Evolutionary conservation across 2,888 invertebrate genomes (phyloP).

Genomic region (Eugnorisma glareosa): DNA sequence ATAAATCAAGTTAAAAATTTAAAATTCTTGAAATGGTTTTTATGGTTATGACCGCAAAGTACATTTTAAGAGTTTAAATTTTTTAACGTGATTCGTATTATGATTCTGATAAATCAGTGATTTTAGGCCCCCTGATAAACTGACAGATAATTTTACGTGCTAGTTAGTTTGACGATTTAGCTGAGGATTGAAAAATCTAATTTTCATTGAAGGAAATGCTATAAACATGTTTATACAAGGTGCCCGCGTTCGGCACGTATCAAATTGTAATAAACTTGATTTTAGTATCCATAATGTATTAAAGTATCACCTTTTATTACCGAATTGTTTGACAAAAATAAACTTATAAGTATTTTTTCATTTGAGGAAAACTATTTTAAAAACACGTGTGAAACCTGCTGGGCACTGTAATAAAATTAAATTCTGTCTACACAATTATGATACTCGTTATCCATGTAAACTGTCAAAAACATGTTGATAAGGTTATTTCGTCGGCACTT

Average conservation of each 20-base stretch:
- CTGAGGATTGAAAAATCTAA: too few species aligned
- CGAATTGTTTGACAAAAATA: conserved; percentile 1
- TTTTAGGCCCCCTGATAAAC: too few species aligned
- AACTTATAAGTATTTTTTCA: neutral
- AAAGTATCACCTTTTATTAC: conserved; percentile 23
- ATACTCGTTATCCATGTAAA: conserved; percentile 26
- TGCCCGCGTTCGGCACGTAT: neutral
- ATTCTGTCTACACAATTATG: conserved; percentile 24
- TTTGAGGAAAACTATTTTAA: conserved; percentile 25
- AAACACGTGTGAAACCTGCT: conserved; percentile 10
- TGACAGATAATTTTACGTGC: too few species aligned
- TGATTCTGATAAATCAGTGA: too few species aligned
- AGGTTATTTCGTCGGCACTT: conserved; percentile 54
- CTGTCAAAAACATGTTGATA: conserved; percentile 58
- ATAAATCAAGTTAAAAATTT: too few species aligned
- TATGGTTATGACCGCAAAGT: too few species aligned
- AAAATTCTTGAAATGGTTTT: too few species aligned
- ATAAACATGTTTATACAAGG: neutral
- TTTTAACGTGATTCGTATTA: too few species aligned
- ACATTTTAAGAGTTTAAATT: too few species aligned
- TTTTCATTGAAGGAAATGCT: neutral
- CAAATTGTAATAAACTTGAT: neutral
- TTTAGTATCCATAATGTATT: neutral
- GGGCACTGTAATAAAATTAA: conserved; percentile 22
- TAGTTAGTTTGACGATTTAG: too few species aligned